phyloP scores from a whole-genome alignment of 2,888 invertebrate species.

The Steinernema carpocapsae region DNA sequence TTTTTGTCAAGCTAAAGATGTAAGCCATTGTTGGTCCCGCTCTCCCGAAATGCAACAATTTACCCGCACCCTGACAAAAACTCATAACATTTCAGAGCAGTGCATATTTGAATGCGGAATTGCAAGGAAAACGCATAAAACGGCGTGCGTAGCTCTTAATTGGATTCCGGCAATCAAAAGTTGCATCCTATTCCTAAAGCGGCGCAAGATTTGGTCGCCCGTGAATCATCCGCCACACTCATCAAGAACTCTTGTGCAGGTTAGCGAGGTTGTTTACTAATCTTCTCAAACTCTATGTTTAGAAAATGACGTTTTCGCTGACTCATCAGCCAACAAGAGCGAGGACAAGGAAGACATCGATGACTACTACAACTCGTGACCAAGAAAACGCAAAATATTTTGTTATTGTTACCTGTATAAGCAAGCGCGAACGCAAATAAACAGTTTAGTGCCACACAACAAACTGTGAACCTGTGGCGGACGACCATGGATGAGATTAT shows the following conservation, averaged over 20 bases:
- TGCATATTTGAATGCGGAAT: conserved; percentile 24
- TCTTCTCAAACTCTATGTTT: not conserved
- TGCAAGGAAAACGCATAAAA: conserved; percentile 3
- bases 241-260: conserved; percentile 26
- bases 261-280: not conserved
- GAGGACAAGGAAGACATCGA: conserved; percentile 4
- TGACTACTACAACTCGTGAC: conserved; percentile 18
- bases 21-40: no score
- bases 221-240: not conserved
- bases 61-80: no score
- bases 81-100: not conserved
- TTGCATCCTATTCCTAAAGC: conserved; percentile 17
- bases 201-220: conserved; percentile 8
- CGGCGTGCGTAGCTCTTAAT: conserved; percentile 20
- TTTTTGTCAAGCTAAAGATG: no score
- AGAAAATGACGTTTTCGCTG: conserved; percentile 27
- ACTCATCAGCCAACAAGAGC: not conserved
- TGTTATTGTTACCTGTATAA: conserved; percentile 18
- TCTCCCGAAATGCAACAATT: no score
- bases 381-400: not conserved
- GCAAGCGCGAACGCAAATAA: not conserved
- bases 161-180: conserved; percentile 9
- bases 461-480: not conserved
- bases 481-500: not conserved
- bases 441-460: not conserved